phyloP scores from a whole-genome alignment of 1,140 invertebrate species.

The Lethrus apterus region DNA sequence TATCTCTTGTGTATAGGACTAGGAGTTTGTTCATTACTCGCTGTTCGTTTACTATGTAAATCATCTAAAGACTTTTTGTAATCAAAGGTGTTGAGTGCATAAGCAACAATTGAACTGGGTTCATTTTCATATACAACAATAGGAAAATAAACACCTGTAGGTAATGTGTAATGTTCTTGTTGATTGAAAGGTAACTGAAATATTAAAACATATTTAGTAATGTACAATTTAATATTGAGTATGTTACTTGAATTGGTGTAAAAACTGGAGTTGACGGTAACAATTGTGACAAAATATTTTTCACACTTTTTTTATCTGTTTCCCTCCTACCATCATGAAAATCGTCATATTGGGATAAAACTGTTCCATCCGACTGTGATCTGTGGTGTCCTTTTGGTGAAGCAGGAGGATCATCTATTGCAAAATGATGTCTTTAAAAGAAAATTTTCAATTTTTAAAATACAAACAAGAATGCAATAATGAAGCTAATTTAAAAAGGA shows the following conservation, averaged over 20 bases:
- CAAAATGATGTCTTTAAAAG: no score
- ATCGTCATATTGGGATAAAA: slow-evolving; percentile 28
- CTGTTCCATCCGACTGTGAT: slow-evolving; percentile 42
- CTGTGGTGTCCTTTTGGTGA: slow-evolving; percentile 42
- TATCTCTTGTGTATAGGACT: slow-evolving; percentile 48
- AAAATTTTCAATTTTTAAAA: no score
- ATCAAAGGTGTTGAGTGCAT: slow-evolving; percentile 65
- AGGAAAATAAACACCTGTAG: slow-evolving; percentile 53
- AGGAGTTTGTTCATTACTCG: slow-evolving; percentile 36
- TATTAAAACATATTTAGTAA: background rate
- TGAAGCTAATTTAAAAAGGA: no score
- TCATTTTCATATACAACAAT: slow-evolving; percentile 78
- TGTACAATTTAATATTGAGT: background rate
- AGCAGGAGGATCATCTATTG: slow-evolving; percentile 17
- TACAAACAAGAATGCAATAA: no score
- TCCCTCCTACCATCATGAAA: slow-evolving; percentile 32
- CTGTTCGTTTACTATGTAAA: slow-evolving; percentile 35
- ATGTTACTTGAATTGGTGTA: slow-evolving; percentile 41
- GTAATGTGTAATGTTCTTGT: slow-evolving; percentile 59
- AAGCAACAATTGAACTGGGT: slow-evolving; percentile 84
- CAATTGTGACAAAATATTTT: slow-evolving; percentile 61
- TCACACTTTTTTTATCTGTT: slow-evolving; percentile 58
- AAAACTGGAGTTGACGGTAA: slow-evolving; percentile 45
- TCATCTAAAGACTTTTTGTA: slow-evolving; percentile 59
- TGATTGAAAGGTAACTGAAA: slow-evolving; percentile 51